These are phyloP conservation scores for Epirrhoe alternata DNA, from an alignment of 2,888 invertebrate species.

Conservation along the genomic window DNA sequence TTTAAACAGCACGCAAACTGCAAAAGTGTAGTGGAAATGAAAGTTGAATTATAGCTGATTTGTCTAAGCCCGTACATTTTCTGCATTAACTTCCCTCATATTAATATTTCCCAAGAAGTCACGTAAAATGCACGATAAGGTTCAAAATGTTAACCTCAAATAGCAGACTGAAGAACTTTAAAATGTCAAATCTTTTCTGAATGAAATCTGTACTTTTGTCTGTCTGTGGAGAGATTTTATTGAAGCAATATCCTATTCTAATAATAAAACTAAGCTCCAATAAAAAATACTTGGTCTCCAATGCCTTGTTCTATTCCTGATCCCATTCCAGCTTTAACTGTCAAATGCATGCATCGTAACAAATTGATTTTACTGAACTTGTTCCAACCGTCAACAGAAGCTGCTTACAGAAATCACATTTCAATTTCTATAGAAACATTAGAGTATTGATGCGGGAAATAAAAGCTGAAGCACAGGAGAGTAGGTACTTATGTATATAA, in stretches of 20 bases:
- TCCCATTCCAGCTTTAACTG: slow-evolving; percentile 28
- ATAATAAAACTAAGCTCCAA: background rate
- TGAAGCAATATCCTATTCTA: background rate
- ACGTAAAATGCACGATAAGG: too few relatives aligned
- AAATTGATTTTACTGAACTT: slow-evolving; percentile 34
- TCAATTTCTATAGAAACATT: slow-evolving; percentile 16
- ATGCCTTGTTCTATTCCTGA: slow-evolving; percentile 9
- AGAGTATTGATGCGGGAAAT: slow-evolving; percentile 15
- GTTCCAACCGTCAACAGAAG: slow-evolving; percentile 31
- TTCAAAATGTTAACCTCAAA: too few relatives aligned
- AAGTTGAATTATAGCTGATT: too few relatives aligned
- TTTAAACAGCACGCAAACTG: too few relatives aligned
- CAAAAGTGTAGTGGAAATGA: too few relatives aligned
- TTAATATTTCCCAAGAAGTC: too few relatives aligned
- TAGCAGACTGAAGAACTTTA: too few relatives aligned
- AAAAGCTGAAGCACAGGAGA: slow-evolving; percentile 8
- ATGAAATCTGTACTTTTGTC: too few relatives aligned
- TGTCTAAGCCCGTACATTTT: too few relatives aligned
- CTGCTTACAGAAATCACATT: slow-evolving; percentile 33
- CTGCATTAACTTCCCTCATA: too few relatives aligned
- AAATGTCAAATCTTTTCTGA: too few relatives aligned
- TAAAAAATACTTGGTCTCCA: background rate
- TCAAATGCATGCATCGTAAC: slow-evolving; percentile 33
- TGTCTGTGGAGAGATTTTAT: background rate
- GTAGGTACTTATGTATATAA: too few relatives aligned